A percentile compares a stretch with the other conserved stretches of the same genome.
phyloP scores from a whole-genome alignment of 2,797 vertebrate species.

The Hydrophis major region DNA sequence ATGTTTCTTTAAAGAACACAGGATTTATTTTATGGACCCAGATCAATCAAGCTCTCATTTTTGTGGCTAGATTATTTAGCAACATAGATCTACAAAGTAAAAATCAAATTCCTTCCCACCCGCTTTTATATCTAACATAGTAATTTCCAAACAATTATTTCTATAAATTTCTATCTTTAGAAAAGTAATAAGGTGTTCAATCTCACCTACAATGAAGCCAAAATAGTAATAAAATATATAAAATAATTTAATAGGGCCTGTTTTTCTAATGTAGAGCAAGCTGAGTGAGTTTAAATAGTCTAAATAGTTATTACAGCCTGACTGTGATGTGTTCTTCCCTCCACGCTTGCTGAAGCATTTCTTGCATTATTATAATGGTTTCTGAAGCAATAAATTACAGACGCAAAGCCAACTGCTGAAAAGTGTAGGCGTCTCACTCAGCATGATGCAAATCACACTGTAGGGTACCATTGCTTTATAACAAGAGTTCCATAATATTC shows the following conservation, averaged over 20 bases:
- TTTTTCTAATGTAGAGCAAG: slow-evolving; percentile 65
- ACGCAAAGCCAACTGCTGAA: slow-evolving; percentile 60
- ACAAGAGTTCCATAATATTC: slow-evolving; percentile 50
- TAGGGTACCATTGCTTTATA: slow-evolving; percentile 48
- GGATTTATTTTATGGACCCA: not conserved
- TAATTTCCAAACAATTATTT: slow-evolving; percentile 45
- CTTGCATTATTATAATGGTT: slow-evolving; percentile 68
- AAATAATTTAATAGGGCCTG: slow-evolving; percentile 62
- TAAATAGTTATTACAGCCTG: slow-evolving; percentile 70
- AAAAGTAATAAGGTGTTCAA: slow-evolving; percentile 46
- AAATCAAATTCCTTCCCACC: slow-evolving; percentile 15
- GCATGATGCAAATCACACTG: slow-evolving; percentile 58
- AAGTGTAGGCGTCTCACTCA: slow-evolving; percentile 62
- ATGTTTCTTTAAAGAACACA: not conserved
- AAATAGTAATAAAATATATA: slow-evolving; percentile 53
- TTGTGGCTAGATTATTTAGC: not conserved
- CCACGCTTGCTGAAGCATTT: slow-evolving; percentile 60
- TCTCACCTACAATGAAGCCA: slow-evolving; percentile 53
- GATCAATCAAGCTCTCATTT: not conserved
- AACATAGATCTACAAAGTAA: slow-evolving; percentile 13
- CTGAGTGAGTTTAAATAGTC: slow-evolving; percentile 68
- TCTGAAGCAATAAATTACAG: slow-evolving; percentile 70
- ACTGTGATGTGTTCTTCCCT: slow-evolving; percentile 69
- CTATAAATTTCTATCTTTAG: slow-evolving; percentile 43
- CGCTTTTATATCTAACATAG: slow-evolving; percentile 40